A percentile compares a stretch with the other conserved stretches of the same genome.
These are phyloP conservation scores for Ecdyonurus torrentis DNA, from an alignment of 2,888 invertebrate species.

Conservation along the genomic window DNA sequence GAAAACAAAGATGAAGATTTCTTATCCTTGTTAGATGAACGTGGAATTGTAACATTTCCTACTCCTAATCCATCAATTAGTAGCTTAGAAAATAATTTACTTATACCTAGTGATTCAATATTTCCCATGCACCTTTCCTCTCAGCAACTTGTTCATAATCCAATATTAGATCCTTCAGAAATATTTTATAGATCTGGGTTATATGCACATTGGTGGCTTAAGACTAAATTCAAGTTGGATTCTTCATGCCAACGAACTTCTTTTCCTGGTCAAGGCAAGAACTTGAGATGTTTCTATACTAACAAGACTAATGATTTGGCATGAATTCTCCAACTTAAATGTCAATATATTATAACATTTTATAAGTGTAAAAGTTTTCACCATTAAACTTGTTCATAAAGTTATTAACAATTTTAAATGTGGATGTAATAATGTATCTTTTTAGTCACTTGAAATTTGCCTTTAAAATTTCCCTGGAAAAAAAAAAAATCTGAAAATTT, in stretches of 20 bases:
- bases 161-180: no score
- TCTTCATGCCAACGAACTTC: not conserved
- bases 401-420: no score
- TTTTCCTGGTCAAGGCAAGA: constrained; percentile 24
- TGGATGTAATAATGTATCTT: no score
- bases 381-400: no score
- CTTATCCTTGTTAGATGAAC: not conserved
- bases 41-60: not conserved
- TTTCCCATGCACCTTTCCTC: no score
- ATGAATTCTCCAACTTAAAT: not conserved
- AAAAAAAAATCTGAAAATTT: no score
- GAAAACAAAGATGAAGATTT: not conserved
- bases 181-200: constrained; percentile 63
- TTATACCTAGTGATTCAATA: not conserved
- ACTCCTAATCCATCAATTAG: not conserved
- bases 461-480: no score
- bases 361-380: no score
- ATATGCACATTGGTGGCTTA: constrained; percentile 89
- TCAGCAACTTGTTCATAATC: no score
- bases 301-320: not conserved
- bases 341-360: no score
- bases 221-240: constrained; percentile 39
- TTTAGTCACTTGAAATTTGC: no score
- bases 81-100: no score
- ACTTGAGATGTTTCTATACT: not conserved